phyloP scores from a whole-genome alignment of 2,797 vertebrate species.

The Tragelaphus eurycerus region DNA sequence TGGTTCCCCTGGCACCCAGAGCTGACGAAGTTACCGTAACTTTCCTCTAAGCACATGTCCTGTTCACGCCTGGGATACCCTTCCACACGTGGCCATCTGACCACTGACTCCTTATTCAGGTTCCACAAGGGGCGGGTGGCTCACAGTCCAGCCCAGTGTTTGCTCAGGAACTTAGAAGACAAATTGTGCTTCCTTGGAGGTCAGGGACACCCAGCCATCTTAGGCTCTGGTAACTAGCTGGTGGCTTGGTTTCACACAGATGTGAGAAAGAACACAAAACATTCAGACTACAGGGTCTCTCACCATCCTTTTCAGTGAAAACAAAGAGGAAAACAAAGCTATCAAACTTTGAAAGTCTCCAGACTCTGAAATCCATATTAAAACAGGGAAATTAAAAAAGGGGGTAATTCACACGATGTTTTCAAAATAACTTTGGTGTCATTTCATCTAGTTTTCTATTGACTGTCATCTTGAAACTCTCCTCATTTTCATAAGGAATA shows the following conservation, averaged over 20 bases:
- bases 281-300: background rate
- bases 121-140: background rate
- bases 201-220: background rate
- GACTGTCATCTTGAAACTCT: background rate
- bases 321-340: background rate
- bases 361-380: conserved; percentile 15
- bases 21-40: conserved; percentile 28
- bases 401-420: background rate
- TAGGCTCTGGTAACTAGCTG: background rate
- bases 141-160: background rate
- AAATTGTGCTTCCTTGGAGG: background rate
- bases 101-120: background rate
- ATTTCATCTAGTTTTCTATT: background rate
- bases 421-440: conserved; percentile 31
- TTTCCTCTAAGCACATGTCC: conserved; percentile 41
- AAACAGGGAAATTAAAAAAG: background rate
- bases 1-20: conserved; percentile 25
- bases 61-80: background rate
- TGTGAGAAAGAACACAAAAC: background rate
- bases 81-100: background rate
- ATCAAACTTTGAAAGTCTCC: background rate
- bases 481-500: conserved; percentile 22
- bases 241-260: background rate
- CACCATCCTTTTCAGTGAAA: background rate
- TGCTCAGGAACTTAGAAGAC: background rate